A percentile compares a stretch with the other conserved stretches of the same genome.
Evolutionary conservation across 2,888 invertebrate genomes (phyloP).

Genomic region (Ophion obscuratus): DNA sequence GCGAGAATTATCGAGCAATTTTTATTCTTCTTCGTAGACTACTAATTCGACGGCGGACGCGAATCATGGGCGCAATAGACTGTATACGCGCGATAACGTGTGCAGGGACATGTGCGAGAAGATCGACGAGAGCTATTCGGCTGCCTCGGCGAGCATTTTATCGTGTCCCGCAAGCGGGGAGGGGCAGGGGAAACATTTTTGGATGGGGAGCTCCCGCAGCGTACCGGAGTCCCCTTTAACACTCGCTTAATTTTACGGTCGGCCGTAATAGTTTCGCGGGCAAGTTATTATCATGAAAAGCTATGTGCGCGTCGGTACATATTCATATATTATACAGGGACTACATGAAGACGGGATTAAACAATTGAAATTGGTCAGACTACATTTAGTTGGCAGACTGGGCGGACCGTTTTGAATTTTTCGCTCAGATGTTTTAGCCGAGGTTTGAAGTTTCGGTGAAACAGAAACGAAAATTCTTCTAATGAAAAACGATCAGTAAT

Average conservation of each 20-base stretch:
- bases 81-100: background rate
- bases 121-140: background rate
- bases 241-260: conserved; percentile 79
- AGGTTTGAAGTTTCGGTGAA: too few species aligned
- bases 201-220: conserved; percentile 27
- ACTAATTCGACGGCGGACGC: background rate
- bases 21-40: background rate
- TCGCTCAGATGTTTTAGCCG: too few species aligned
- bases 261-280: conserved; percentile 77
- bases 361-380: too few species aligned
- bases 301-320: conserved; percentile 7
- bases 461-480: too few species aligned
- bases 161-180: background rate
- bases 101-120: background rate
- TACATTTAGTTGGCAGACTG: too few species aligned
- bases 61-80: background rate
- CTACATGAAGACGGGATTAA: background rate
- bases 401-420: too few species aligned
- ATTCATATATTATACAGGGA: background rate
- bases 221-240: conserved; percentile 66
- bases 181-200: conserved; percentile 47
- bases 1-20: too few species aligned
- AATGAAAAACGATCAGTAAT: too few species aligned
- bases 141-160: conserved; percentile 13
- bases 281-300: conserved; percentile 79